Base-by-base conservation (phyloP, 1,140 invertebrate genomes). In the Brachionus manjavacas region DNA sequence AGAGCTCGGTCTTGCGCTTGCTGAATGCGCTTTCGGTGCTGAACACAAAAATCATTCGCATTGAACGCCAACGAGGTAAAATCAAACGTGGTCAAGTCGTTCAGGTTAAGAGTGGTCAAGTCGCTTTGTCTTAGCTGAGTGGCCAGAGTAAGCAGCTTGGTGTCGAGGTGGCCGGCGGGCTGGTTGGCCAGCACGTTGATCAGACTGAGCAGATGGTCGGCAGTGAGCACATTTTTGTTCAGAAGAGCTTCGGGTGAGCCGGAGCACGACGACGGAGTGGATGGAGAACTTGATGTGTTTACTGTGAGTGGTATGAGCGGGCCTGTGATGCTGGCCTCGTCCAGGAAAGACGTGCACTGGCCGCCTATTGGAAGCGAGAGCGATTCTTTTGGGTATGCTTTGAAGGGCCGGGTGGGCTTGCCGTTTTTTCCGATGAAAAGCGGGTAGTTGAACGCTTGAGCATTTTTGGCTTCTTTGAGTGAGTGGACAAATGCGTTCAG, bases 341-440 rank as follows among this genome's bases (percentile, higher is more conserved):
- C 16, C 20, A 41, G 20, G 25, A 76, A 76, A 1, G 72, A 49
- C 12, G 72, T 76, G 23, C 16, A 49, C 41, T 76, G 72, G 23
- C 72, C 43, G 60, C 81, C 81, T 20, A 83, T 68, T 11, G 81
- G 81, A 35, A 83, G 41, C 1, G 46, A 60, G 25, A 84, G 68
- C 16, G 66, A 46, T n/a, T 84, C 46, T 55, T 72, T 72, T 1
- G 83, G 83, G 74, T 84, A 84, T 2, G 83, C 83, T 41, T 84
- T 84, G 28, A 84, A 84, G 9, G 83, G 83, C 39, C 83, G 64
- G n/a, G 49, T 74, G 8, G 68, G 83, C 46, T 84, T 84, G 14
- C 83, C 83, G 16, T 84, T 72, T 64, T 84, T 84, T 9, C 79
- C 79, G n/a, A 81, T 39, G 28, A 81, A 81, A 2, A 81, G 14